Base-by-base conservation (phyloP, 2,797 vertebrate genomes). In the Tokudaia tokunoshimensis region DNA sequence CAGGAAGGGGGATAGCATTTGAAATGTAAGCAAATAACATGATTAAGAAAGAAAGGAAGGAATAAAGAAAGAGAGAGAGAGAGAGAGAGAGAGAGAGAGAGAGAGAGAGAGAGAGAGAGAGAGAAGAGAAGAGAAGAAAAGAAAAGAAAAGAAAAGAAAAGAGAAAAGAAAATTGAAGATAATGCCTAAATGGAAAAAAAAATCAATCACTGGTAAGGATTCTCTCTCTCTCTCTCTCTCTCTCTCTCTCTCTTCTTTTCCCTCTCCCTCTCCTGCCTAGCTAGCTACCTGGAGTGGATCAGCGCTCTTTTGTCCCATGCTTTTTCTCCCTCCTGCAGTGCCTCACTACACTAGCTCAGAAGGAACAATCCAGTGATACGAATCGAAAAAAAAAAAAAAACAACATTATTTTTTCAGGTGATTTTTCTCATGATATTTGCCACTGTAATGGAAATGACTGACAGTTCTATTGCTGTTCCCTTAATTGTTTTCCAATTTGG, bases 21-120 rank as follows among this genome's bases (percentile, higher is more conserved):
- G 34, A 70, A 70, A 70, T 70, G 6, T n/a, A 70, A 70, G 2
- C 34, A n/a, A 70, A 19, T n/a, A 70, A 70, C n/a, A 70, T 70
- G 2, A 70, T 7, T 15, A 34, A 67, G 2, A 34, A 65, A 65
- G 10, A 65, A 65, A 65, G 22, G 10, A 29, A 63, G 20, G 57
- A 59, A 22, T 8, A 19, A 22, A 22, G 2, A 22, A 59, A 24
- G 2, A 22, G 2, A 22, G 6, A 24, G 9, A 2, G 9, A 10
- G 2, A 61, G 22, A 9, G 7, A 61, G 24, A 61, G 24, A n/a
- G 9, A 44, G 26, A 74, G 6, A 34, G 31, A 65, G 9, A 65
- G 14, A 65, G 9, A 26, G 12, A 63, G 20, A 59, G 1, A 8
- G 19, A 59, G 5, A 20, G 5, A 22, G 1, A 59, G 6, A 59